Evolutionary conservation across 2,888 invertebrate genomes (phyloP).

Genomic region (Synergus itoensis): DNA sequence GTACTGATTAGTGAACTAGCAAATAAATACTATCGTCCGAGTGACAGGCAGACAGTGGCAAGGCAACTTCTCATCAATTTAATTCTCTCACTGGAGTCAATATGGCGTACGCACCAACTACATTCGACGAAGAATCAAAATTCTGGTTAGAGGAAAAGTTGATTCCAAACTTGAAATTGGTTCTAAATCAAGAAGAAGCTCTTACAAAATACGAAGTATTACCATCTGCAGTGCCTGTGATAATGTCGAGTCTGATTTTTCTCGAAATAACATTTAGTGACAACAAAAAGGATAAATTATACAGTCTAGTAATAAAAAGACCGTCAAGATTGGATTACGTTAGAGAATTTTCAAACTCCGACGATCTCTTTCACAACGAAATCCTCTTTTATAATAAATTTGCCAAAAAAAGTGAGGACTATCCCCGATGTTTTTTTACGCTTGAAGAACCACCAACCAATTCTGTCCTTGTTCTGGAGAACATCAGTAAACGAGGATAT

Average conservation of each 20-base stretch:
- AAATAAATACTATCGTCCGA: too few species aligned
- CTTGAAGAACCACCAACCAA: constrained; percentile 48
- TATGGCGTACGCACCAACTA: not conserved
- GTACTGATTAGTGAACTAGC: too few species aligned
- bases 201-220: constrained; percentile 41
- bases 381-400: constrained; percentile 67
- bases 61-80: not conserved
- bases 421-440: constrained; percentile 54
- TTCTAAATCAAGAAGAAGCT: constrained; percentile 39
- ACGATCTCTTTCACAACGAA: constrained; percentile 66
- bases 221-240: constrained; percentile 38
- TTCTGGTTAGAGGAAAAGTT: constrained; percentile 46
- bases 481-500: constrained; percentile 61
- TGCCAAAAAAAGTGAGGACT: constrained; percentile 7
- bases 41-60: too few species aligned
- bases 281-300: constrained; percentile 10
- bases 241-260: constrained; percentile 50
- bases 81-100: not conserved
- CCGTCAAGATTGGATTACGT: not conserved
- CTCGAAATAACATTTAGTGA: constrained; percentile 45
- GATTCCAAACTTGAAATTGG: constrained; percentile 43
- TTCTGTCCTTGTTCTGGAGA: constrained; percentile 63
- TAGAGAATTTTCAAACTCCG: not conserved
- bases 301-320: constrained; percentile 48
- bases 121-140: not conserved